A percentile compares a stretch with the other conserved stretches of the same genome.
phyloP scores from a whole-genome alignment of 37 sponge, comb jelly and placozoan genomes.

The Trichoplax adhaerens region DNA sequence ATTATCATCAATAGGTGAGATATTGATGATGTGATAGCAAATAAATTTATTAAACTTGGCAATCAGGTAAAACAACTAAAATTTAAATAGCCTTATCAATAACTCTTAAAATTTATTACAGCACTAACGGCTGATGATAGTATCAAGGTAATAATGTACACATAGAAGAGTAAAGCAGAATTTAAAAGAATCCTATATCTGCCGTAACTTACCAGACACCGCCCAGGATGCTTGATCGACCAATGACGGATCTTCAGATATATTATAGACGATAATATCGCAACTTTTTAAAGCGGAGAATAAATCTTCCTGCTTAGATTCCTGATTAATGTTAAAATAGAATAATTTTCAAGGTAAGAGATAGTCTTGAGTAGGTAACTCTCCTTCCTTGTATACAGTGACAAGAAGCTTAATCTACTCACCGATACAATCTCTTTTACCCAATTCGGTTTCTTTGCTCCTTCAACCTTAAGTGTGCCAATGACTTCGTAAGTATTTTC shows the following conservation, averaged over 20 bases:
- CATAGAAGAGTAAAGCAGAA: too few relatives aligned
- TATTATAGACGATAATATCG: slow-evolving; percentile 78
- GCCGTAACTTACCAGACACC: slow-evolving; percentile 29
- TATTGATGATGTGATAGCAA: too few relatives aligned
- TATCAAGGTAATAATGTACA: too few relatives aligned
- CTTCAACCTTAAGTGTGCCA: slow-evolving; percentile 36
- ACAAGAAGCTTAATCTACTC: slow-evolving; percentile 15
- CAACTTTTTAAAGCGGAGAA: slow-evolving; percentile 40
- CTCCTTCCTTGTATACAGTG: background rate
- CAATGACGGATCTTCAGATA: slow-evolving; percentile 19
- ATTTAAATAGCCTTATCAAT: too few relatives aligned
- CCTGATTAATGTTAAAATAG: background rate
- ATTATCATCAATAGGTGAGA: too few relatives aligned
- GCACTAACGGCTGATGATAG: too few relatives aligned
- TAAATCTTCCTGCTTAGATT: slow-evolving; percentile 22
- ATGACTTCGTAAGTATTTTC: slow-evolving; percentile 40
- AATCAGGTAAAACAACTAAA: too few relatives aligned
- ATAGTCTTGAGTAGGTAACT: background rate
- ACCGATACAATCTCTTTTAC: slow-evolving; percentile 38
- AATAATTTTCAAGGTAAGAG: too few relatives aligned
- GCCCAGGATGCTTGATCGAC: slow-evolving; percentile 62
- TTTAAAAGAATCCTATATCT: too few relatives aligned
- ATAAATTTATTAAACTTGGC: too few relatives aligned
- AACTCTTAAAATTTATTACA: too few relatives aligned
- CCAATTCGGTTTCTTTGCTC: slow-evolving; percentile 36